These are phyloP conservation scores for Zygothrica quintamaculata DNA, from an alignment of 2,888 invertebrate genomes.

Conservation along the genomic window DNA sequence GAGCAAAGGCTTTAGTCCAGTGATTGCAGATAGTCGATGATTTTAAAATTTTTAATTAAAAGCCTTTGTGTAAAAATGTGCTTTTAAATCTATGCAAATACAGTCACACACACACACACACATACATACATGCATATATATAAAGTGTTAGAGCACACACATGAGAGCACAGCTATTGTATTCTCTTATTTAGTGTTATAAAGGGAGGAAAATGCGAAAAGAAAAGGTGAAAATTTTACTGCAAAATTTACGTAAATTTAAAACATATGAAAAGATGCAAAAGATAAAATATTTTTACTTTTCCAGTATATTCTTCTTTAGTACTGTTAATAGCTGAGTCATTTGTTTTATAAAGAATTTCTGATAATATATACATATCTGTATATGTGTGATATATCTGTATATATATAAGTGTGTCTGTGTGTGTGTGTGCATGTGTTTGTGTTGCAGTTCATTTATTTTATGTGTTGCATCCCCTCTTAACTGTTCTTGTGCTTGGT, in stretches of 20 bases:
- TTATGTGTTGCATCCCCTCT: slow-evolving; percentile 71
- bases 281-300: too few species aligned
- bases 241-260: too few species aligned
- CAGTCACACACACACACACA: too few species aligned
- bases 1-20: slow-evolving; percentile 24
- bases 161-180: too few species aligned
- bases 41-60: slow-evolving; percentile 68
- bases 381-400: slow-evolving; percentile 22
- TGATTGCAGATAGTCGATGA: slow-evolving; percentile 33
- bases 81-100: slow-evolving; percentile 38
- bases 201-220: too few species aligned
- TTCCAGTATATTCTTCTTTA: too few species aligned
- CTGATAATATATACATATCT: slow-evolving; percentile 38
- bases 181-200: too few species aligned
- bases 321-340: slow-evolving; percentile 57
- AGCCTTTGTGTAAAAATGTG: slow-evolving; percentile 45
- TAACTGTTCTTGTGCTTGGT: slow-evolving; percentile 74
- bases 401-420: slow-evolving; percentile 8
- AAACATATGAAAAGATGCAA: too few species aligned
- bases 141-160: background rate
- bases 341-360: slow-evolving; percentile 57
- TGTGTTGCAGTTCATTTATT: slow-evolving; percentile 73
- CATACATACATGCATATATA: background rate
- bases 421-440: slow-evolving; percentile 34
- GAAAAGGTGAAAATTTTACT: too few species aligned